Conservation (phyloP, 1,140 invertebrate species). For the Aphis gossypii region DNA sequence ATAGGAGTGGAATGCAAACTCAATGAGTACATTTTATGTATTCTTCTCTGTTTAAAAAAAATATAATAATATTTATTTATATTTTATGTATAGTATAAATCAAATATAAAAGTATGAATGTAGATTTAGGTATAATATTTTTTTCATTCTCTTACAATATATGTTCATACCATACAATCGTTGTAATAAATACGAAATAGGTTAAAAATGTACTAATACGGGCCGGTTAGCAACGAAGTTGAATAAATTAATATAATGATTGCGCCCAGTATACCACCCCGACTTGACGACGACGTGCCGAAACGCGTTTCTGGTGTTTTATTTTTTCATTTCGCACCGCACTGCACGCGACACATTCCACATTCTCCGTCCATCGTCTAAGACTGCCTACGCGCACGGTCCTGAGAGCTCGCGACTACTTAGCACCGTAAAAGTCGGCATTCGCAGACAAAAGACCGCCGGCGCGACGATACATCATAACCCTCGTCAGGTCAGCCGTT, state of each 20-base stretch:
- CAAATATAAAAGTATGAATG: neutral
- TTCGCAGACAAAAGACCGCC: constrained; percentile 43
- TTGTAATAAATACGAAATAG: neutral
- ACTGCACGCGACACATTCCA: neutral
- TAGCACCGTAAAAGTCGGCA: constrained; percentile 34
- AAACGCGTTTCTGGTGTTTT: constrained; percentile 23
- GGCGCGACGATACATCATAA: neutral
- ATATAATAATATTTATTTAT: neutral
- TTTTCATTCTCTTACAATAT: neutral
- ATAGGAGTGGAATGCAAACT: no score
- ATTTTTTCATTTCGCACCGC: neutral
- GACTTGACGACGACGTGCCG: neutral
- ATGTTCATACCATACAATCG: no score
- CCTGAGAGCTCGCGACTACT: neutral
- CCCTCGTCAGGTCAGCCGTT: constrained; percentile 30
- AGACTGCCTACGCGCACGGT: neutral
- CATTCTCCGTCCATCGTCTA: neutral
- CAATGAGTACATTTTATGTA: neutral
- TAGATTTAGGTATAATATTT: neutral
- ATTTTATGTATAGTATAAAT: neutral
- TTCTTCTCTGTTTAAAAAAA: neutral
- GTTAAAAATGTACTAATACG: neutral
- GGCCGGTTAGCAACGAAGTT: neutral
- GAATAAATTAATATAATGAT: neutral
- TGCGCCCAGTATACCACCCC: neutral